Conservation (phyloP, 2,797 vertebrate genomes). For the Gallinago solitaria region DNA sequence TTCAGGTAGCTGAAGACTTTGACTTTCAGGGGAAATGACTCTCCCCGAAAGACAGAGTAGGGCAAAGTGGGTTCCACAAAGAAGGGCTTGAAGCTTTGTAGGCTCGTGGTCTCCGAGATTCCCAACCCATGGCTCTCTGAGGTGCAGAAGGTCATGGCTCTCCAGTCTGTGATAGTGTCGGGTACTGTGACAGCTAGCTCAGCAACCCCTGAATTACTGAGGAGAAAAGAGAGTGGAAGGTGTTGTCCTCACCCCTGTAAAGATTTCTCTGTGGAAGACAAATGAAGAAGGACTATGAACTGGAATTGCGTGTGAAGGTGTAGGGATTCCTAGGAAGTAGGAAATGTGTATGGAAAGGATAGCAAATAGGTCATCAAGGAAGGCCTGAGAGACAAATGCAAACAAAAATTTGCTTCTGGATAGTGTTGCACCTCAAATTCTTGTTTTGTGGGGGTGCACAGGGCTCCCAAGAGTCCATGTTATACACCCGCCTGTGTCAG, state of each 20-base stretch:
- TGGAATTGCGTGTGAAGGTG: neutral
- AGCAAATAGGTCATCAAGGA: neutral
- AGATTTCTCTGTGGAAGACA: neutral
- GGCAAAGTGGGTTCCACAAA: slow-evolving; percentile 84
- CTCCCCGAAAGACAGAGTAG: slow-evolving; percentile 84
- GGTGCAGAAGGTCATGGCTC: slow-evolving; percentile 64
- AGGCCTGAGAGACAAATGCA: neutral
- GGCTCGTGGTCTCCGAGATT: slow-evolving; percentile 73
- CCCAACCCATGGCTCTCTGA: slow-evolving; percentile 76
- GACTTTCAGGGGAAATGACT: slow-evolving; percentile 83
- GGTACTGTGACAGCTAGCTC: slow-evolving; percentile 49
- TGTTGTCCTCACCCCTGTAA: neutral
- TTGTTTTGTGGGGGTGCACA: neutral
- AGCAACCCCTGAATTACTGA: slow-evolving; percentile 58
- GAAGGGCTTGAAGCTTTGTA: slow-evolving; percentile 84
- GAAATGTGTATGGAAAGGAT: neutral
- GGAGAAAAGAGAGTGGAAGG: neutral
- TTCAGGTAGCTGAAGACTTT: slow-evolving; percentile 86
- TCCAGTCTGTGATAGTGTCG: slow-evolving; percentile 70
- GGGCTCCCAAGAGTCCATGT: neutral
- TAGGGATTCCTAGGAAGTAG: neutral
- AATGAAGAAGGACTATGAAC: neutral
- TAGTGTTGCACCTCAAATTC: neutral
- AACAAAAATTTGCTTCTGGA: neutral
- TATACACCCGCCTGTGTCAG: neutral